phyloP scores from a whole-genome alignment of 2,797 vertebrate genomes.

The Anguilla anguilla region DNA sequence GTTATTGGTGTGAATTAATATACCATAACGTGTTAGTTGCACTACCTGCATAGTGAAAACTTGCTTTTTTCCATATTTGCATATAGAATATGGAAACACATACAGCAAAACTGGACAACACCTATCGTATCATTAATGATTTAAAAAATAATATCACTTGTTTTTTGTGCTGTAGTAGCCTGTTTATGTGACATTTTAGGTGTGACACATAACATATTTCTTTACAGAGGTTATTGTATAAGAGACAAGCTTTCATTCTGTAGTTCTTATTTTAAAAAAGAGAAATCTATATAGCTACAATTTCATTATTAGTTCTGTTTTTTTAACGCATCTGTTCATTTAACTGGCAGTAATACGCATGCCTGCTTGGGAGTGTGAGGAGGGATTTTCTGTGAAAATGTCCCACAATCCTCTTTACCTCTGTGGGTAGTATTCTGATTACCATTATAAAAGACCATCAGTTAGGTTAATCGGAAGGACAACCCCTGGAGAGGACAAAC shows the following conservation, averaged over 20 bases:
- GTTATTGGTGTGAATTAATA: not conserved
- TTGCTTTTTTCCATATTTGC: not conserved
- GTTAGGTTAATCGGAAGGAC: conserved; percentile 76
- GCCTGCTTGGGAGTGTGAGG: conserved; percentile 45
- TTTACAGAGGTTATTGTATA: not conserved
- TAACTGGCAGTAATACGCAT: conserved; percentile 48
- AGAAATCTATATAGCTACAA: not conserved
- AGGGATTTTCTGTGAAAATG: conserved; percentile 62
- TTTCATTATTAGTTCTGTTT: not conserved
- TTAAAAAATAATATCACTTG: not conserved
- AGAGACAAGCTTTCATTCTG: not conserved
- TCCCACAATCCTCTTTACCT: conserved; percentile 72
- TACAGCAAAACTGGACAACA: not conserved
- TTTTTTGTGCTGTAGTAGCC: not conserved
- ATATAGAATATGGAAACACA: not conserved
- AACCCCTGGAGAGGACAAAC: conserved; percentile 67
- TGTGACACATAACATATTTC: not conserved
- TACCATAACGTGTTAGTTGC: not conserved
- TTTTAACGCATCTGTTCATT: conserved; percentile 39
- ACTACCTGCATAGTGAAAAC: not conserved
- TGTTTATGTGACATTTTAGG: not conserved
- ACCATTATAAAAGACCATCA: conserved; percentile 82
- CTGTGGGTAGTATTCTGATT: conserved; percentile 75
- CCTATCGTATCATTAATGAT: not conserved
- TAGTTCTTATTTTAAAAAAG: not conserved